Evolutionary conservation across 2,113 vertebrate genomes (phyloP), one percentile per base, ranked within the genome.

Genomic region (Pelobates fuscus): DNA sequence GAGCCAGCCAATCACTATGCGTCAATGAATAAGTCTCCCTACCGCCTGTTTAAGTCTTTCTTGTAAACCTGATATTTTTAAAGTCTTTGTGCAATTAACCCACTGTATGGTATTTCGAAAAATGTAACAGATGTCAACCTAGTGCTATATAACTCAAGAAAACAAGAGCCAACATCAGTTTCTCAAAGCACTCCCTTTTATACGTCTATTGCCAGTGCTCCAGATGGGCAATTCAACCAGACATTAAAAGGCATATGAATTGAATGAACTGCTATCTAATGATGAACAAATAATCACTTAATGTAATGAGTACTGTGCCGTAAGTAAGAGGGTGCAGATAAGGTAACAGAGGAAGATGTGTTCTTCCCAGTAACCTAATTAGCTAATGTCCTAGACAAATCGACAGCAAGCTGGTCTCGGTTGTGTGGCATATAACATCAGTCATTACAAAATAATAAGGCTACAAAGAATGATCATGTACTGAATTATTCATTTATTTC

Each of bases 311-410:
- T 24, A 21, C 63, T 67, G 23, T 43, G 44, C 23, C 54, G 23
- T 59, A 76, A 1, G 32, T 67, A 67, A 67, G 41, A 76, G 49
- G 37, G 64, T 49, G 37, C 55, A 76, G 64, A 67, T 67, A 76
- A 76, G 72, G 37, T 76, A 67, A 67, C 72, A 61, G 15, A 67
- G n/a, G 7, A 30, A 74, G 54, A 67, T 30, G 63, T 46, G 64
- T 67, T 76, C 54, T 20, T 60, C 54, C 64, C 54, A 67, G 72
- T 59, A 60, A 67, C 72, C 54, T 60, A 59, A 76, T 67, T 76
- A 67, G 37, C 63, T 46, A 29, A 65, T 75, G 63, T 60, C 37
- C 63, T 49, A 59, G 37, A 30, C 63, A 46, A 32, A 67, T 75
- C 18, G 20, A 37, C 32, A 41, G 30, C 17, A 67, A 27, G 52